Evolutionary conservation across 2,797 vertebrate genomes (phyloP).

Genomic region (Furcifer pardalis): DNA sequence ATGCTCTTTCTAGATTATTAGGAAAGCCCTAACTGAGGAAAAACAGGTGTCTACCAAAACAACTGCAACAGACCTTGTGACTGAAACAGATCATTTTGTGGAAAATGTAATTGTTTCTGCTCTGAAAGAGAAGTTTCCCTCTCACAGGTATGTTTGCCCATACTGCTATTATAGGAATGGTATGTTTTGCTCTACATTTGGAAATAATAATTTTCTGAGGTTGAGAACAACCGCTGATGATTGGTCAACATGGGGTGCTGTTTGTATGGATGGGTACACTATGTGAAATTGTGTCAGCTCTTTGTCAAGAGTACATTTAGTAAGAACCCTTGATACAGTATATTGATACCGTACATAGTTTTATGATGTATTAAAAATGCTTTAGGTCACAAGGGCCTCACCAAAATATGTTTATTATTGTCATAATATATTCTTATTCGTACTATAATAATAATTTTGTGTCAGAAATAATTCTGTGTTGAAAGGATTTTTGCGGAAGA

Average conservation of each 20-base stretch:
- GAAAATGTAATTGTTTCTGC: slow-evolving; percentile 87
- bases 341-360: not conserved
- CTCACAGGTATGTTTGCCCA: slow-evolving; percentile 79
- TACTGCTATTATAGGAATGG: not conserved
- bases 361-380: not conserved
- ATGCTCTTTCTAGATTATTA: slow-evolving; percentile 79
- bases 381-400: not conserved
- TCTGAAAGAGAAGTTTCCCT: slow-evolving; percentile 83
- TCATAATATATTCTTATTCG: too few species aligned
- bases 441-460: too few species aligned
- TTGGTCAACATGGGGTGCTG: not conserved
- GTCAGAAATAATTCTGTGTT: too few species aligned
- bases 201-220: not conserved
- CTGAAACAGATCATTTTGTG: slow-evolving; percentile 86
- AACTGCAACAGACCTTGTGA: slow-evolving; percentile 86
- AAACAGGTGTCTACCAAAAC: slow-evolving; percentile 87
- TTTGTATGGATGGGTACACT: not conserved
- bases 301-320: not conserved
- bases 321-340: not conserved
- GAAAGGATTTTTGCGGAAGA: too few species aligned
- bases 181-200: not conserved
- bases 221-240: not conserved
- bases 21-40: slow-evolving; percentile 83
- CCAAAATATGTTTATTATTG: too few species aligned
- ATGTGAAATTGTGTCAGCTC: not conserved